These are phyloP conservation scores for Cyphomyrus discorhynchus DNA, from an alignment of 2,113 vertebrate genomes.

Conservation along the genomic window DNA sequence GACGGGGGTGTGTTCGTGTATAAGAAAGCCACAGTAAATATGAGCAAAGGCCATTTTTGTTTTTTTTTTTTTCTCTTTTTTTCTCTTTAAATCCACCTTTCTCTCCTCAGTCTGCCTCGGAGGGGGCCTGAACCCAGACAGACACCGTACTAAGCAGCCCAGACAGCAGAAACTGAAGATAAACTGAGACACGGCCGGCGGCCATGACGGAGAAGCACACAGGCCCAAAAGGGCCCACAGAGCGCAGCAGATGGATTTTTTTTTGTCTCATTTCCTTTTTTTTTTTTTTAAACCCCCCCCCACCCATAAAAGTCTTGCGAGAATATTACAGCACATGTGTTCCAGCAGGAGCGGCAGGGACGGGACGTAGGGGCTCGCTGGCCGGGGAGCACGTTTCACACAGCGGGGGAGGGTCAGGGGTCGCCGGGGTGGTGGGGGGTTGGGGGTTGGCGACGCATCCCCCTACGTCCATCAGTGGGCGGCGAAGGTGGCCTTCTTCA, in stretches of 20 bases:
- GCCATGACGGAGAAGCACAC: constrained; percentile 78
- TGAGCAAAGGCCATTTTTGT: constrained; percentile 64
- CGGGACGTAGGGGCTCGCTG: constrained; percentile 67
- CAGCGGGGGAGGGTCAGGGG: constrained; percentile 37
- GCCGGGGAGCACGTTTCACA: constrained; percentile 35
- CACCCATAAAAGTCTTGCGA: constrained; percentile 54
- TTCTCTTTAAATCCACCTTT: constrained; percentile 36
- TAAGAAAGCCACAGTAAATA: constrained; percentile 68
- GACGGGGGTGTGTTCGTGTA: constrained; percentile 64
- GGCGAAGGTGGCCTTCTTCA: constrained; percentile 96
- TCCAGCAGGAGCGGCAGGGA: constrained; percentile 68
- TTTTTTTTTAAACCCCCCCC: constrained; percentile 31
- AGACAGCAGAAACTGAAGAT: constrained; percentile 63
- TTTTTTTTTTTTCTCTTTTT: constrained; percentile 11
- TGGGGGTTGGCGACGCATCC: constrained; percentile 37
- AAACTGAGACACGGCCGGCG: constrained; percentile 57
- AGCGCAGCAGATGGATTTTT: constrained; percentile 62
- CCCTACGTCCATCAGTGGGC: constrained; percentile 71
- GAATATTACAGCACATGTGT: constrained; percentile 64
- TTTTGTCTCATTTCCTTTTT: constrained; percentile 38
- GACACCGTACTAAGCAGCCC: constrained; percentile 54
- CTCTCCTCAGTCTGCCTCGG: background rate
- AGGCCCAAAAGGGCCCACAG: constrained; percentile 71
- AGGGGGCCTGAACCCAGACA: constrained; percentile 62
- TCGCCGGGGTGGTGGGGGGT: constrained; percentile 51